Evolutionary conservation across 23 tunicate species (phyloP).

Genomic region (Halocynthia roretzi): DNA sequence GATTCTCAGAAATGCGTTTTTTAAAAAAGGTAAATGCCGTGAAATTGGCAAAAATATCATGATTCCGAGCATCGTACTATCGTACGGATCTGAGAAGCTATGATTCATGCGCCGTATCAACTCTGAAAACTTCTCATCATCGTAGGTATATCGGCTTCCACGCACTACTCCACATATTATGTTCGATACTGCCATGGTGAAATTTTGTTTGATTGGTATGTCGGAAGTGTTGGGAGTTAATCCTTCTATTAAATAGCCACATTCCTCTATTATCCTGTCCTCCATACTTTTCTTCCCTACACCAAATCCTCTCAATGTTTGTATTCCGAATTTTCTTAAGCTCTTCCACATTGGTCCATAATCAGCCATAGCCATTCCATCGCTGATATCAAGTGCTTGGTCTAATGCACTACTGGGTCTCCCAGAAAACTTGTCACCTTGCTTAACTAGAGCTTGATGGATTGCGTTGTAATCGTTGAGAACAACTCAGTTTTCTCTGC

Average conservation of each 20-base stretch:
- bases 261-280: no score
- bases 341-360: conserved; percentile 17
- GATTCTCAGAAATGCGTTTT: not conserved
- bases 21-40: not conserved
- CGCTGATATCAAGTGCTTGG: not conserved
- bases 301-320: conserved; percentile 11
- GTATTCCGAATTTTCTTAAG: conserved; percentile 13
- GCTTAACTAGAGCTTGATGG: conserved; percentile 8
- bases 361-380: conserved; percentile 8
- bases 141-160: conserved; percentile 1
- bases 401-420: not conserved
- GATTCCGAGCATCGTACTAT: not conserved
- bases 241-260: no score
- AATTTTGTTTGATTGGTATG: not conserved
- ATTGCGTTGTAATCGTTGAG: conserved; percentile 21
- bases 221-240: no score
- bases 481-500: conserved; percentile 20
- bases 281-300: no score
- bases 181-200: conserved; percentile 12
- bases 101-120: not conserved
- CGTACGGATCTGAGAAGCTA: not conserved
- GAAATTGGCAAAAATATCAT: not conserved
- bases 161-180: conserved; percentile 16
- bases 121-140: not conserved
- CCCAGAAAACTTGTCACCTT: conserved; percentile 17